Percentiles rank a stretch among this genome's conserved stretches.
Evolutionary conservation across 2,113 vertebrate species (phyloP).

Genomic region (Sinocyclocheilus grahami): DNA sequence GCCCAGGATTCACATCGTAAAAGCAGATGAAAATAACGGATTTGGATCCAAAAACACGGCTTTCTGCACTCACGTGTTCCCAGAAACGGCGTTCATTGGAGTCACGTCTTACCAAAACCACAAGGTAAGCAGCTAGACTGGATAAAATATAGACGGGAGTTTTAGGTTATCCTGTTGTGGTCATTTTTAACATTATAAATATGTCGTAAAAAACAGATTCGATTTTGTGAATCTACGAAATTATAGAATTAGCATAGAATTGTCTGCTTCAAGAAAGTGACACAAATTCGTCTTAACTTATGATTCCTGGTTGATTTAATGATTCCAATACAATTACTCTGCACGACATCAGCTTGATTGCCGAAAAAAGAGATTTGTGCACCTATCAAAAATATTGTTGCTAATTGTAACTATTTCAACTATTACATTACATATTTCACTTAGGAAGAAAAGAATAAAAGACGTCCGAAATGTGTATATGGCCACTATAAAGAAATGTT

Average conservation of each 20-base stretch:
- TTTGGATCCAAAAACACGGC: constrained; percentile 98
- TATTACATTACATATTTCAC: background rate
- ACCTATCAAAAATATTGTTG: background rate
- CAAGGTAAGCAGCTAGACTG: constrained; percentile 78
- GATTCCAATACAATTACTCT: background rate
- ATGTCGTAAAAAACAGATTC: background rate
- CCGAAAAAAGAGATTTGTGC: background rate
- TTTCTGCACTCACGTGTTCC: constrained; percentile 97
- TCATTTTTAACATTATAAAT: background rate
- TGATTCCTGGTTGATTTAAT: background rate
- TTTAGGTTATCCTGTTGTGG: background rate
- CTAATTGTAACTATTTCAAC: background rate
- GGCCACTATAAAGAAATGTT: background rate
- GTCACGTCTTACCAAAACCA: constrained; percentile 99
- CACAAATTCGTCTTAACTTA: background rate
- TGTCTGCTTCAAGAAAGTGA: background rate
- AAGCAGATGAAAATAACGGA: constrained; percentile 97
- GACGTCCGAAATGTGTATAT: background rate
- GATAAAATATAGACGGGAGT: background rate
- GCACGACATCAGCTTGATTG: background rate
- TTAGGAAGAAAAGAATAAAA: background rate
- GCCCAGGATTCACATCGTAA: constrained; percentile 96
- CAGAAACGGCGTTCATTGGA: constrained; percentile 94
- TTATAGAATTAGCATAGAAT: background rate
- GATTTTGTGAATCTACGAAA: background rate